phyloP scores from a whole-genome alignment of 2,888 invertebrate genomes.

The Neoscelio sp. region DNA sequence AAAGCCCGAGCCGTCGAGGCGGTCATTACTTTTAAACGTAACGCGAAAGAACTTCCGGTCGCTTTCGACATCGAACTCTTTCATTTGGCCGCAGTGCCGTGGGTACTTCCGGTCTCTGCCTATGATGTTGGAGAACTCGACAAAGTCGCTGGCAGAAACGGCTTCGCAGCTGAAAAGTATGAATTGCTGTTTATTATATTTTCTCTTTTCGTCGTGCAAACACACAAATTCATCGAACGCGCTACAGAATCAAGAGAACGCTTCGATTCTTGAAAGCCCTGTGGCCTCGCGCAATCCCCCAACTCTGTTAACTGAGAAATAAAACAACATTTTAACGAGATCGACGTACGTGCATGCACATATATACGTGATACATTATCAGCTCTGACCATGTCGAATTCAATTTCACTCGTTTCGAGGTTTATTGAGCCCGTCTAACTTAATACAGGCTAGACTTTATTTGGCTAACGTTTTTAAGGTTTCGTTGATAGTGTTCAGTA shows the following conservation, averaged over 20 bases:
- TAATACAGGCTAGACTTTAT: slow-evolving; percentile 7
- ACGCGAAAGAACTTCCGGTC: slow-evolving; percentile 97
- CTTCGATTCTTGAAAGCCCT: slow-evolving; percentile 11
- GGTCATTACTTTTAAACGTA: slow-evolving; percentile 96
- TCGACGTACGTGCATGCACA: background rate
- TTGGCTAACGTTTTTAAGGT: slow-evolving; percentile 24
- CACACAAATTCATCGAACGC: slow-evolving; percentile 38
- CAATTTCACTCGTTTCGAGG: slow-evolving; percentile 20
- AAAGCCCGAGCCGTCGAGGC: slow-evolving; percentile 97
- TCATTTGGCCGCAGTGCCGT: slow-evolving; percentile 94
- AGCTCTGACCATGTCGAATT: slow-evolving; percentile 29
- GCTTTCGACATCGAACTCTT: slow-evolving; percentile 92
- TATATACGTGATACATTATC: slow-evolving; percentile 16
- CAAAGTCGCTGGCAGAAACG: slow-evolving; percentile 96
- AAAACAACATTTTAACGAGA: slow-evolving; percentile 49
- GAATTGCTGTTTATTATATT: slow-evolving; percentile 50
- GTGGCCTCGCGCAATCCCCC: slow-evolving; percentile 5
- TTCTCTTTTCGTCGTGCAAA: background rate
- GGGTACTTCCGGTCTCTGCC: slow-evolving; percentile 95
- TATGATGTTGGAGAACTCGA: slow-evolving; percentile 98
- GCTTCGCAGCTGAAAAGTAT: slow-evolving; percentile 91
- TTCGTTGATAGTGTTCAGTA: slow-evolving; percentile 6
- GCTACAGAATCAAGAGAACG: background rate
- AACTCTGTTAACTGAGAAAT: slow-evolving; percentile 18
- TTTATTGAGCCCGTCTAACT: slow-evolving; percentile 46